phyloP scores from a whole-genome alignment of 2,113 vertebrate species.

The Zootoca vivipara region DNA sequence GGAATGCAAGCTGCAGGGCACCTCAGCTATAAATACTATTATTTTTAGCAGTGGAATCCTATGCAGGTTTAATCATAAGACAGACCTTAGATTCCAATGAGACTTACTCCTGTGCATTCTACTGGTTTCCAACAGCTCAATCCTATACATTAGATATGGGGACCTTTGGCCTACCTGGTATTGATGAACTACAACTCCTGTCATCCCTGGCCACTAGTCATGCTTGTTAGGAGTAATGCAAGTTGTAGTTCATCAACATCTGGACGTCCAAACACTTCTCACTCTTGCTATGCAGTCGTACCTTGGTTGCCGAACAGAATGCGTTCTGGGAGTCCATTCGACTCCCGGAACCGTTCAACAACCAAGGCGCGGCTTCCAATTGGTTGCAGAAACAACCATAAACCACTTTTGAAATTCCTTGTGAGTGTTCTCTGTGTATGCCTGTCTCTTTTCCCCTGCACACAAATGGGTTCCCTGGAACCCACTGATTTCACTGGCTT shows the following conservation, averaged over 20 bases:
- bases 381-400: not conserved
- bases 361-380: too few species aligned
- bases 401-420: constrained; percentile 1
- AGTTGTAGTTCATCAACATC: not conserved
- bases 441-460: not conserved
- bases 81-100: not conserved
- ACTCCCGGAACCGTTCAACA: too few species aligned
- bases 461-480: not conserved
- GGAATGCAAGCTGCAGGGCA: not conserved
- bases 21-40: not conserved
- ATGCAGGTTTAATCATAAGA: not conserved
- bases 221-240: not conserved
- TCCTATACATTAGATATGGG: not conserved
- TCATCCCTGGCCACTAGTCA: not conserved
- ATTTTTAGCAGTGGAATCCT: not conserved
- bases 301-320: too few species aligned
- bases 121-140: too few species aligned
- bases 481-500: not conserved
- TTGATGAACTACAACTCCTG: not conserved
- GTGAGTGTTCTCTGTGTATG: not conserved
- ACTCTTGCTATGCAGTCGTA: too few species aligned
- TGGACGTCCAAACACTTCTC: not conserved
- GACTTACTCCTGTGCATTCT: too few species aligned
- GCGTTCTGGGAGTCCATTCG: too few species aligned
- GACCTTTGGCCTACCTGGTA: not conserved